These are phyloP conservation scores for Erebia ligea DNA, from an alignment of 2,888 invertebrate genomes.

Conservation along the genomic window DNA sequence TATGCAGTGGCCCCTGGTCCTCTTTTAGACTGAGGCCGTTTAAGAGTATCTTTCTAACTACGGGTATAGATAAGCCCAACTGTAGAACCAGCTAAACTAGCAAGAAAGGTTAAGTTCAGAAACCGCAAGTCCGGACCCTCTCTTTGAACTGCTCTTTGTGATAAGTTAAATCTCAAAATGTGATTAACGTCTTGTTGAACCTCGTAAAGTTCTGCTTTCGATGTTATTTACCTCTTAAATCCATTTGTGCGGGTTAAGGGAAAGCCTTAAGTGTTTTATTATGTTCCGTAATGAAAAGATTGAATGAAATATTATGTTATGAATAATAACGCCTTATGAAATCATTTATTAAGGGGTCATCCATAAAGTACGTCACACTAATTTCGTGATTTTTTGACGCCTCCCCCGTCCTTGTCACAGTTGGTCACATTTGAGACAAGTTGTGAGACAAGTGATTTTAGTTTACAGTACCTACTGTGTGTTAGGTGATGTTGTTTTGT, in stretches of 20 bases:
- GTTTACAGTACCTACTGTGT: too few relatives aligned
- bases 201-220: constrained; percentile 23
- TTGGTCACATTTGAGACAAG: too few relatives aligned
- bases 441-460: too few relatives aligned
- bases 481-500: too few relatives aligned
- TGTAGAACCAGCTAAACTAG: constrained; percentile 2
- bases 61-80: neutral
- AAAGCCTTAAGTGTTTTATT: constrained; percentile 10
- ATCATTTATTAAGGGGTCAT: too few relatives aligned
- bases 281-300: constrained; percentile 1
- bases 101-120: constrained; percentile 11
- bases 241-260: constrained; percentile 10
- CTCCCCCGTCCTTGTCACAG: too few relatives aligned
- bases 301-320: constrained; percentile 2
- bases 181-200: constrained; percentile 24
- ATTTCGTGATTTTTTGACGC: too few relatives aligned
- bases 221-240: constrained; percentile 27
- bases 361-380: too few relatives aligned
- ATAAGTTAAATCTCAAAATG: constrained; percentile 30
- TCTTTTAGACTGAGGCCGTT: neutral
- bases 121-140: constrained; percentile 25
- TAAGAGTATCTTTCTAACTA: neutral
- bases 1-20: too few relatives aligned
- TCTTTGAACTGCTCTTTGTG: constrained; percentile 27
- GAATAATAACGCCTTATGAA: constrained; percentile 3